A percentile compares a stretch with the other conserved stretches of the same genome.
These are phyloP conservation scores for Sigmodon hispidus DNA, from an alignment of 2,113 vertebrate species.

Conservation along the genomic window DNA sequence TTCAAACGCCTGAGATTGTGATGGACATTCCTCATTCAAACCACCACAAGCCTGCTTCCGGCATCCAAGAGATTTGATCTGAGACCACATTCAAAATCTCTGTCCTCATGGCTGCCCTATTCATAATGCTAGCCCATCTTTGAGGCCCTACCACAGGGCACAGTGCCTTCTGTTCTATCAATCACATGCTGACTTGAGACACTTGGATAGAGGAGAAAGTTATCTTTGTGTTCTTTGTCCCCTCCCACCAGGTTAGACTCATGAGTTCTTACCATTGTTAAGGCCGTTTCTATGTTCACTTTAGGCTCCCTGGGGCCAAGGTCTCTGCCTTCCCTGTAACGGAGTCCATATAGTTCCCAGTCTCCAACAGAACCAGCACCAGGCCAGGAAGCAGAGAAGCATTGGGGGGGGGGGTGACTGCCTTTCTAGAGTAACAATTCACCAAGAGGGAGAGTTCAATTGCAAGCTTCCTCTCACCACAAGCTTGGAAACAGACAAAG, in stretches of 20 bases:
- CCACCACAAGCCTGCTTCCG: rapidly evolving
- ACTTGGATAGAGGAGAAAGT: neutral
- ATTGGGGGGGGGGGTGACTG: rapidly evolving
- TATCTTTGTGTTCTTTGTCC: neutral
- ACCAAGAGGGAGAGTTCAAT: conserved; percentile 39
- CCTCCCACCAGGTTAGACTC: neutral
- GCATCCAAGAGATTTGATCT: neutral
- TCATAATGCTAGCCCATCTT: neutral
- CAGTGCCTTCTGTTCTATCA: neutral
- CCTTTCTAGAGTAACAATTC: neutral
- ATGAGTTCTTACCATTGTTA: neutral
- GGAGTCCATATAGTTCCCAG: conserved; percentile 12
- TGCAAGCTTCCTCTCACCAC: conserved; percentile 40
- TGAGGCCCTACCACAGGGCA: too few species aligned
- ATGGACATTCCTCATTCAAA: neutral
- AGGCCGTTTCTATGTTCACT: neutral
- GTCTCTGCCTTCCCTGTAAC: conserved; percentile 50
- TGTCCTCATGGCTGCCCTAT: neutral
- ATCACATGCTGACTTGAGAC: rapidly evolving
- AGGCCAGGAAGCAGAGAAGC: neutral
- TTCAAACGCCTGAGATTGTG: neutral
- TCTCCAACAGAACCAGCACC: neutral
- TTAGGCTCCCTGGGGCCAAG: neutral
- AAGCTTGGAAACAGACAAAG: conserved; percentile 60
- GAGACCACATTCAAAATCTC: neutral